phyloP scores from a whole-genome alignment of 1,140 invertebrate species.

The Heliothis virescens region DNA sequence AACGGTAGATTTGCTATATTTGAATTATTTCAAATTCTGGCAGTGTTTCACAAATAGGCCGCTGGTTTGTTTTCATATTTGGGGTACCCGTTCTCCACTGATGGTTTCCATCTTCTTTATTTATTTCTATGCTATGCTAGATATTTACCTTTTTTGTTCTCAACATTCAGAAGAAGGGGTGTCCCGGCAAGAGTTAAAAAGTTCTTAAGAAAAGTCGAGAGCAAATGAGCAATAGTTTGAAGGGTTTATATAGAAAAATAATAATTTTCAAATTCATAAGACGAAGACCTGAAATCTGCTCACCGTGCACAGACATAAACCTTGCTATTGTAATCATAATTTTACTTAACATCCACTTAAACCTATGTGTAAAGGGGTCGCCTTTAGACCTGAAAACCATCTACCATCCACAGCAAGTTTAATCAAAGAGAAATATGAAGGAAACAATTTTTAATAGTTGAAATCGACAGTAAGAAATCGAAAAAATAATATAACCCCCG shows the following conservation, averaged over 20 bases:
- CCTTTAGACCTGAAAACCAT: neutral
- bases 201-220: neutral
- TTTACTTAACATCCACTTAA: neutral
- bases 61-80: neutral
- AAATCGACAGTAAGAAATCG: too few relatives aligned
- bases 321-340: constrained; percentile 1
- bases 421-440: neutral
- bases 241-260: too few relatives aligned
- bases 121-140: neutral
- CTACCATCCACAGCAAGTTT: neutral
- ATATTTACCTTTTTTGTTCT: neutral
- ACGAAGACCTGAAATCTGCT: constrained; percentile 1
- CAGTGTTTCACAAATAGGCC: neutral
- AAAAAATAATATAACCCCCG: too few relatives aligned
- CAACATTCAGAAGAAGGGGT: neutral
- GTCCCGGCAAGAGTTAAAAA: neutral
- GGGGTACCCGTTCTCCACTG: neutral
- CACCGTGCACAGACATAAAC: neutral
- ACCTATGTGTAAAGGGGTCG: neutral
- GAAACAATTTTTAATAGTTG: neutral
- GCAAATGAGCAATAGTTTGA: too few relatives aligned
- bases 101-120: neutral
- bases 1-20: neutral
- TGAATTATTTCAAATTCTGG: neutral
- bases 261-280: neutral